Conservation (phyloP, 2,797 vertebrate genomes). For the Rhabdophis nuchalis region DNA sequence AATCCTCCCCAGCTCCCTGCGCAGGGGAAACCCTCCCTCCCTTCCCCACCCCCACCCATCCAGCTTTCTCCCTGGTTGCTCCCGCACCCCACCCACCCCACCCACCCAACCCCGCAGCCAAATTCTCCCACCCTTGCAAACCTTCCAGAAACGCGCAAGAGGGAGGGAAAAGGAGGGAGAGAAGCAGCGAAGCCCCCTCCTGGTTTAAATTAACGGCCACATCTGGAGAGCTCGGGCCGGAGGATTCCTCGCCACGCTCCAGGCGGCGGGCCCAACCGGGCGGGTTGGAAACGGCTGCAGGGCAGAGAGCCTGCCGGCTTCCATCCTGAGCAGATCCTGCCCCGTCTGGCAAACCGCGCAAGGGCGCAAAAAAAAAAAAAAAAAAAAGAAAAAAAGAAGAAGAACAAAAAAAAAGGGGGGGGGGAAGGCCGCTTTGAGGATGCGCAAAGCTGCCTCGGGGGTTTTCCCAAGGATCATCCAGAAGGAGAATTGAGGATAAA, state of each 20-base stretch:
- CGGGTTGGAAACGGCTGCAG: background rate
- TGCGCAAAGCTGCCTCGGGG: background rate
- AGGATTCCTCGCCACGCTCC: background rate
- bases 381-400: too few relatives aligned
- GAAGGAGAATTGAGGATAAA: background rate
- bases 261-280: background rate
- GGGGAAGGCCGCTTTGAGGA: background rate
- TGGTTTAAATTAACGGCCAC: slow-evolving; percentile 24
- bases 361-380: background rate
- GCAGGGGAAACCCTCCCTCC: too few relatives aligned
- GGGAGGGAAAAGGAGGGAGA: background rate
- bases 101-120: background rate
- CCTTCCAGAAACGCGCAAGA: background rate
- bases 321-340: too few relatives aligned
- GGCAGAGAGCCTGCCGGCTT: background rate
- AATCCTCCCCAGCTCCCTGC: background rate
- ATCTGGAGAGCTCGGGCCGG: slow-evolving; percentile 12
- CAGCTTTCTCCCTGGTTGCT: background rate
- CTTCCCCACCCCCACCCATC: too few relatives aligned
- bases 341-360: background rate
- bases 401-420: too few relatives aligned
- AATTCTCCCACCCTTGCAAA: background rate
- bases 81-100: background rate
- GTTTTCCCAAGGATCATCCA: background rate
- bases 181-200: background rate